Evolutionary conservation across 2,797 vertebrate genomes (phyloP), one percentile per base, ranked within the genome.

Genomic region (Bryconaethiops microstoma): DNA sequence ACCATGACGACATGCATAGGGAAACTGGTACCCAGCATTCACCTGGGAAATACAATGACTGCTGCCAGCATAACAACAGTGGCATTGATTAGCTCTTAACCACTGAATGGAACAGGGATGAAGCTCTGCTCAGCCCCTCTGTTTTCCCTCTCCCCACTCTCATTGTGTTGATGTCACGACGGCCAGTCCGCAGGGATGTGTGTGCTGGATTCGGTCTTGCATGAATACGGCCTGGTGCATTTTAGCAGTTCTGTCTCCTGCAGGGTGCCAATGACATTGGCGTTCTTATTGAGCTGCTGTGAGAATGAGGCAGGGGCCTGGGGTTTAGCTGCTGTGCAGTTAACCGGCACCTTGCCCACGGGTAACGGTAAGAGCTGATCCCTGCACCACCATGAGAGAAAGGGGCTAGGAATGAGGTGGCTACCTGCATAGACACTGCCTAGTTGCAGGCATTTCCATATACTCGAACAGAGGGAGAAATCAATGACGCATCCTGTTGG

Each of bases 261-360:
- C 73, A 71, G 70, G 64, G 70, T 81, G 71, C 50, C 71, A 52
- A 69, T 65, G 74, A 71, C 79, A 78, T 25, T 75, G 83, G 68
- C 55, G 63, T 73, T 25, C 68, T 80, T 83, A 83, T 83, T 40
- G 69, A 83, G 78, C 60, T 73, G 82, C 76, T 80, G 78, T 25
- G 74, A 72, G 70, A 70, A 88, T 87, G 88, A 74, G 78, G 54
- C 64, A 67, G 35, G 9, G 64, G 64, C 64, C 39, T 81, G 77
- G 80, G 79, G 87, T 74, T 42, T 88, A 90, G 88, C 89, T 88
- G 83, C 86, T 83, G 88, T 89, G 88, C 88, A 87, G 90, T 93
- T 90, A 90, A 52, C 68, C 21, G 5, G 45, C 45, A 48, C 68
- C 45, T 70, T 9, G 14, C 45, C 3, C 13, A 2, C 25, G 68